These are phyloP conservation scores for Diorhabda carinulata DNA, from an alignment of 1,140 invertebrate genomes.

Conservation along the genomic window DNA sequence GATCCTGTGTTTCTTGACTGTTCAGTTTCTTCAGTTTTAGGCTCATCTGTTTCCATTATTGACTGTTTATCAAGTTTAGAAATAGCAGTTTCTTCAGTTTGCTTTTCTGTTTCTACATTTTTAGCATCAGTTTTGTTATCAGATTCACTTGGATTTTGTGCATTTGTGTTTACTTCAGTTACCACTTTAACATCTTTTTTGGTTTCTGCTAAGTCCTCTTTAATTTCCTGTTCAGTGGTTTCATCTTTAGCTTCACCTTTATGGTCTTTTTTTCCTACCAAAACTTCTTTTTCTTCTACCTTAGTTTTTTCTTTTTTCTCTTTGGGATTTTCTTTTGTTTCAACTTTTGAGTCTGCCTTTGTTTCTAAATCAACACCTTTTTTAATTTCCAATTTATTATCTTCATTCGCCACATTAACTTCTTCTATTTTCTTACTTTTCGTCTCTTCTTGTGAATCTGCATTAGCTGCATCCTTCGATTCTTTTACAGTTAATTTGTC, in stretches of 20 bases:
- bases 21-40: slow-evolving; percentile 13
- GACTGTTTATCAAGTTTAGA: slow-evolving; percentile 4
- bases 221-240: not conserved
- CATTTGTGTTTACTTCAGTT: slow-evolving; percentile 7
- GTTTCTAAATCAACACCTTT: not conserved
- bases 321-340: slow-evolving; percentile 11
- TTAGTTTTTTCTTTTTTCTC: slow-evolving; percentile 6
- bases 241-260: not conserved
- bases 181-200: not conserved
- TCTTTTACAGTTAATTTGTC: too few relatives aligned
- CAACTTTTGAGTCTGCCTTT: slow-evolving; percentile 4
- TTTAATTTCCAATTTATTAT: not conserved
- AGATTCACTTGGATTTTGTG: slow-evolving; percentile 7
- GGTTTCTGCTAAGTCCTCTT: not conserved
- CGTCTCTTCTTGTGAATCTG: not conserved
- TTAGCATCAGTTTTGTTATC: not conserved
- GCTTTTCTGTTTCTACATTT: slow-evolving; percentile 12
- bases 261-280: not conserved
- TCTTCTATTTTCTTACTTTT: not conserved
- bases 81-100: slow-evolving; percentile 9
- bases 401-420: not conserved
- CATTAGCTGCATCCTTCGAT: too few relatives aligned
- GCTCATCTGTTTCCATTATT: slow-evolving; percentile 2
- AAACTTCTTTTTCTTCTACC: slow-evolving; percentile 3
- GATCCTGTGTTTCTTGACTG: not conserved